Conservation (phyloP, 2,888 invertebrate genomes). For the Heliconius aoede region DNA sequence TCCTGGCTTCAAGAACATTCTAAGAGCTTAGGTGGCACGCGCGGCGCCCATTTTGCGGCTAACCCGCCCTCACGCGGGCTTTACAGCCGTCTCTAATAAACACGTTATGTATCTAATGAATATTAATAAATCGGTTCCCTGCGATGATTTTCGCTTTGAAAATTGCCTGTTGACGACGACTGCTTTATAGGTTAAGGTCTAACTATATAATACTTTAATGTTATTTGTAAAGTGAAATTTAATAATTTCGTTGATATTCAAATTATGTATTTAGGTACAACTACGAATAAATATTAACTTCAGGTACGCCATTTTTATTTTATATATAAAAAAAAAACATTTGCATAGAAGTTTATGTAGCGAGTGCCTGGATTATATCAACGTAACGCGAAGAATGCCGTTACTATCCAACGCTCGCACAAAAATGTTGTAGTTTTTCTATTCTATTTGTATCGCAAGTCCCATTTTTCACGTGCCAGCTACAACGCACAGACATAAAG, state of each 20-base stretch:
- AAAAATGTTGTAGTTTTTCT: constrained; percentile 59
- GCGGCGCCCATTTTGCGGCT: constrained; percentile 71
- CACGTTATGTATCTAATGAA: constrained; percentile 77
- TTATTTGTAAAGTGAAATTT: background rate
- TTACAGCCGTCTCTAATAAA: constrained; percentile 78
- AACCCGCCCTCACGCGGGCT: constrained; percentile 62
- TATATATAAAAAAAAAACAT: constrained; percentile 2
- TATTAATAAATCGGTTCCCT: constrained; percentile 75
- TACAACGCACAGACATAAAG: constrained; percentile 81
- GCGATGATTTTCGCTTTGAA: constrained; percentile 69
- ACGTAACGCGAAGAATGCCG: constrained; percentile 46
- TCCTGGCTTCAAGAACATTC: constrained; percentile 72
- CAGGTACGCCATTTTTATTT: background rate
- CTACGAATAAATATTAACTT: background rate
- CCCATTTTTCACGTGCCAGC: constrained; percentile 82
- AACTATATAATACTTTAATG: constrained; percentile 4
- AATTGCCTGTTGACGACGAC: constrained; percentile 63
- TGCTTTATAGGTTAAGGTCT: constrained; percentile 49
- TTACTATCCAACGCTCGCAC: constrained; percentile 48
- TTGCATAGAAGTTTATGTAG: constrained; percentile 35
- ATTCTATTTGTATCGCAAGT: constrained; percentile 68
- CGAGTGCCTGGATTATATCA: constrained; percentile 39
- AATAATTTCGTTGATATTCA: background rate
- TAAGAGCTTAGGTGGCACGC: constrained; percentile 75
- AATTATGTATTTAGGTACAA: background rate